Evolutionary conservation across 2,113 vertebrate genomes (phyloP), one percentile per base, ranked within the genome.

Genomic region (Opisthocomus hoazin): DNA sequence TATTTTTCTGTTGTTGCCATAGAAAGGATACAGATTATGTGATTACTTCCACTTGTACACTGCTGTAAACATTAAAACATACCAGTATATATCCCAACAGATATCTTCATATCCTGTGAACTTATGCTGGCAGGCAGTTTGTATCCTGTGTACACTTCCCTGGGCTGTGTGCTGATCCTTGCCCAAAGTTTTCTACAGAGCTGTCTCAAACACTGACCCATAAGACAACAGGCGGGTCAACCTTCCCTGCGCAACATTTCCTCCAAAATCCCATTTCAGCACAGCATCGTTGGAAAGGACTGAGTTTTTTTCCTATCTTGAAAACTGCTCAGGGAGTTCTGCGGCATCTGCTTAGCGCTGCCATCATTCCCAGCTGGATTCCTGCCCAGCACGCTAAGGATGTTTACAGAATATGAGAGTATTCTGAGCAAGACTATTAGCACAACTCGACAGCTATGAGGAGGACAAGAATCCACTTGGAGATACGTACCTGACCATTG

Each of bases 401-500:
- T 63, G 61, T 80, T 90, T 93, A 63, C n/a, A 84, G 81, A 92
- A 57, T 56, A 94, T 97, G 71, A 70, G 63, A 91, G 24, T 64
- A 74, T 77, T 89, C 24, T 79, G 48, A 91, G 58, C 54, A 74
- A 29, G 41, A 70, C 58, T 81, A 24, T 56, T 37, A 68, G 69
- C 41, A 84, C 22, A 51, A 65, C 54, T 45, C 61, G 26, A 20
- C 20, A 87, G 78, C 48, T 29, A 57, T 2, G 12, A 22, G 48
- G 56, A 15, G 6, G 53, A 69, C 21, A 56, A 68, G 66, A 79
- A 29, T 21, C 58, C 64, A 70, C 13, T 16, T 7, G 48, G 57
- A 82, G 79, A 5, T 27, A 98, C 98, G 46, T 94, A 99, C 99
- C 99, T 99, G 94, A 99, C 99, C 99, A 99, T 99, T 1, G 99